phyloP scores from a whole-genome alignment of 92 coral and sea anemone genomes.

The Phenganax marumi region DNA sequence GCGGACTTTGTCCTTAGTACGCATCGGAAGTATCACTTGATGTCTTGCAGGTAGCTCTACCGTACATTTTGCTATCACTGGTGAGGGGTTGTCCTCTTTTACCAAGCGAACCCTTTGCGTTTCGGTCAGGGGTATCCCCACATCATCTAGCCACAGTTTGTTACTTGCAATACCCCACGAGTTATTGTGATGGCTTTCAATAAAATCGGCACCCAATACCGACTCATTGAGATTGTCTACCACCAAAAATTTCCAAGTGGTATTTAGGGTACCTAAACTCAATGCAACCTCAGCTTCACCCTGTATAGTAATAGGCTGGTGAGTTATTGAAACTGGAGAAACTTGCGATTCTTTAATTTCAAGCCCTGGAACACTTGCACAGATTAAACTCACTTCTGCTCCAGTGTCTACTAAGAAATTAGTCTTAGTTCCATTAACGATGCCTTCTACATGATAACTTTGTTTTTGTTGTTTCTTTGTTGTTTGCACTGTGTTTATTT shows the following conservation, averaged over 20 bases:
- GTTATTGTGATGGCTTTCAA: slow-evolving; percentile 54
- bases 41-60: slow-evolving; percentile 55
- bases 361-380: slow-evolving; percentile 43
- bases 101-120: slow-evolving; percentile 41
- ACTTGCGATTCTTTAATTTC: slow-evolving; percentile 26
- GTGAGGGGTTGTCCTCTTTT: slow-evolving; percentile 39
- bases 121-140: slow-evolving; percentile 39
- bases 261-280: slow-evolving; percentile 30
- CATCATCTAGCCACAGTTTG: slow-evolving; percentile 51
- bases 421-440: slow-evolving; percentile 34
- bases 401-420: slow-evolving; percentile 45
- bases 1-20: slow-evolving; percentile 47
- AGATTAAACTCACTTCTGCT: slow-evolving; percentile 51
- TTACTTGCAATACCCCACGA: slow-evolving; percentile 52
- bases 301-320: slow-evolving; percentile 46
- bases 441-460: slow-evolving; percentile 45
- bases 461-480: slow-evolving; percentile 6
- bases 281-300: slow-evolving; percentile 51
- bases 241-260: slow-evolving; percentile 55
- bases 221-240: slow-evolving; percentile 49
- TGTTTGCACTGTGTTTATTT: slow-evolving; percentile 44
- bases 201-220: slow-evolving; percentile 57
- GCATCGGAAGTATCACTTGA: slow-evolving; percentile 59
- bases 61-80: slow-evolving; percentile 58
- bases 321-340: slow-evolving; percentile 34